Percentiles rank a stretch among this genome's conserved stretches.
phyloP scores from a whole-genome alignment of 1,140 invertebrate species.

The Parasteatoda tepidariorum region DNA sequence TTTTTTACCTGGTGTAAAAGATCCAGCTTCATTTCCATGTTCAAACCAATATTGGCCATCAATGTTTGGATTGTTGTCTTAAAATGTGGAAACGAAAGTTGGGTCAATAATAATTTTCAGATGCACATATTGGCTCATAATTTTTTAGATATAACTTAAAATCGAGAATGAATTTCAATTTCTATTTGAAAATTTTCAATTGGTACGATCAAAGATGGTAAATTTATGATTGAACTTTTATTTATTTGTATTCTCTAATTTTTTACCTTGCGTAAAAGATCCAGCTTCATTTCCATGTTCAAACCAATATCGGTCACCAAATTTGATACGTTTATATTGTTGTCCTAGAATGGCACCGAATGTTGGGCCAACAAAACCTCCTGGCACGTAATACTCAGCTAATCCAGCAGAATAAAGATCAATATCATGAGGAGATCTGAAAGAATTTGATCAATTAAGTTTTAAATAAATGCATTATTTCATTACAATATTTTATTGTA shows the following conservation, averaged over 20 bases:
- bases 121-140: too few species aligned
- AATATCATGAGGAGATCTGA: slow-evolving; percentile 73
- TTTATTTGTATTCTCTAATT: background rate
- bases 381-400: slow-evolving; percentile 84
- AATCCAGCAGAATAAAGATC: slow-evolving; percentile 97
- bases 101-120: too few species aligned
- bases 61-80: slow-evolving; percentile 67
- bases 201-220: background rate
- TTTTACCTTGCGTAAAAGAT: slow-evolving; percentile 63
- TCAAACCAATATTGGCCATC: slow-evolving; percentile 80
- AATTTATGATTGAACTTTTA: too few species aligned
- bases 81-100: too few species aligned
- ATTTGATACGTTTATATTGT: slow-evolving; percentile 87
- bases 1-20: slow-evolving; percentile 63
- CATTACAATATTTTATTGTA: background rate
- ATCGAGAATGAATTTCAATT: background rate
- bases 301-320: slow-evolving; percentile 82
- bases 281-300: slow-evolving; percentile 63
- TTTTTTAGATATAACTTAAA: too few species aligned
- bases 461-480: too few species aligned
- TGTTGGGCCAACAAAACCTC: slow-evolving; percentile 89
- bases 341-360: slow-evolving; percentile 92
- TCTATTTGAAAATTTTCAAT: background rate
- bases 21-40: slow-evolving; percentile 61
- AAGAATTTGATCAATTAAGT: background rate